These are phyloP conservation scores for Apteryx mantelli DNA, from an alignment of 2,113 vertebrate genomes.

Conservation along the genomic window DNA sequence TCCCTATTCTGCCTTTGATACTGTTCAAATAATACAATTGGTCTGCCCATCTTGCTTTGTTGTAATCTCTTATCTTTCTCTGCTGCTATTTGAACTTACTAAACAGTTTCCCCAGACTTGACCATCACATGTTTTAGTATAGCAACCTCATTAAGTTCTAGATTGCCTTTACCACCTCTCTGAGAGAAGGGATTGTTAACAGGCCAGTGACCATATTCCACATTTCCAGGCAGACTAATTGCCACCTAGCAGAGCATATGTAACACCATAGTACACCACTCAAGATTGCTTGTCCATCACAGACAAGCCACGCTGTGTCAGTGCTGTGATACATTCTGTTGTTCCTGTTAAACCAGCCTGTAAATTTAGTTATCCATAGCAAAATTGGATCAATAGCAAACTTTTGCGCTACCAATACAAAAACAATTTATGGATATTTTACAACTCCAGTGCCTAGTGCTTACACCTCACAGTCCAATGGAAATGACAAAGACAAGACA, in stretches of 20 bases:
- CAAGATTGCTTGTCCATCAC: not conserved
- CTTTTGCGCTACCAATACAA: not conserved
- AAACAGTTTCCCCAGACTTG: not conserved
- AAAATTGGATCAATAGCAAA: not conserved
- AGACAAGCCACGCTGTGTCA: not conserved
- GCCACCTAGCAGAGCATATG: not conserved
- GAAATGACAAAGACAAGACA: not conserved
- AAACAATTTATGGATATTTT: constrained; percentile 7
- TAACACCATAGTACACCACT: not conserved
- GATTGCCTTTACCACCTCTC: not conserved
- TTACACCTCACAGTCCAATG: not conserved
- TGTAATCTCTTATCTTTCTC: not conserved
- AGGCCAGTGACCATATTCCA: not conserved
- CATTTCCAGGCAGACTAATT: constrained; percentile 8
- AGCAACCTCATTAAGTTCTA: not conserved
- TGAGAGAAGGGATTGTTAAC: not conserved
- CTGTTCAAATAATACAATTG: not conserved
- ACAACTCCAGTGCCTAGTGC: not conserved
- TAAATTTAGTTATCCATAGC: not conserved
- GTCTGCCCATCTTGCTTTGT: not conserved
- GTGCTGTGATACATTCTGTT: not conserved
- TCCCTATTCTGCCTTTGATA: not conserved
- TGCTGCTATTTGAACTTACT: not conserved
- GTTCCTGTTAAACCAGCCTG: not conserved
- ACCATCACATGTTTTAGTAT: not conserved